Base-by-base conservation (phyloP, 2,797 vertebrate genomes). In the Leptoclinus maculatus region DNA sequence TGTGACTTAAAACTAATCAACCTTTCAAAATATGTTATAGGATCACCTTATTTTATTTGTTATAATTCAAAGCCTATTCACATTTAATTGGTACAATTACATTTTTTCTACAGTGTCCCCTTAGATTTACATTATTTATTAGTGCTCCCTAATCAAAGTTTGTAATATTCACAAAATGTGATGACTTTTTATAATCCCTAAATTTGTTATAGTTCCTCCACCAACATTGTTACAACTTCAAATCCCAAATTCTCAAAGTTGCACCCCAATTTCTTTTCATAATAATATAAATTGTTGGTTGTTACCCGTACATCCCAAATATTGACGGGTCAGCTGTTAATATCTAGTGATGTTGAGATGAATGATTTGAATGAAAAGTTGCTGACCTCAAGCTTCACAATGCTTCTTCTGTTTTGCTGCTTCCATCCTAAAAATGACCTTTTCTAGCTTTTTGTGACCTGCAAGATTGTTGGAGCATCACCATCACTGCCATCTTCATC, bases 331-430 rank as follows among this genome's bases (percentile, higher is more conserved):
- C n/a, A 51, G 32, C 32, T 34, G 27, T 36, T 9, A 3, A 39
- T 21, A 12, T 25, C 23, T 14, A n/a, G 12, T 12, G 11, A 53
- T 47, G 25, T 32, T 65, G 63, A 47, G 43, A 65, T 7, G n/a
- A n/a, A 19, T 34, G 12, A 21, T 10, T 17, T 71, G 56, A 76
- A 60, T 76, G 5, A 39, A 34, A 57, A 62, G 66, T 34, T 4
- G 0, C 27, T 82, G 80, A 82, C 27, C 63, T 80, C 71, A 83
- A 82, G 71, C 73, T 80, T 79, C 78, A 68, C 14, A 29, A 53
- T 47, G 56, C 73, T 36, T 21, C 47, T 67, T n/a, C 19, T 51
- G 19, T 71, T 51, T 64, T 66, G 13, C 78, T 74, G 56, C 83
- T 68, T 57, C 45, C 78, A 85, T 71, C 57, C 58, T 71, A 25